phyloP scores from a whole-genome alignment of 2,888 invertebrate species.

The Xanthia togata region DNA sequence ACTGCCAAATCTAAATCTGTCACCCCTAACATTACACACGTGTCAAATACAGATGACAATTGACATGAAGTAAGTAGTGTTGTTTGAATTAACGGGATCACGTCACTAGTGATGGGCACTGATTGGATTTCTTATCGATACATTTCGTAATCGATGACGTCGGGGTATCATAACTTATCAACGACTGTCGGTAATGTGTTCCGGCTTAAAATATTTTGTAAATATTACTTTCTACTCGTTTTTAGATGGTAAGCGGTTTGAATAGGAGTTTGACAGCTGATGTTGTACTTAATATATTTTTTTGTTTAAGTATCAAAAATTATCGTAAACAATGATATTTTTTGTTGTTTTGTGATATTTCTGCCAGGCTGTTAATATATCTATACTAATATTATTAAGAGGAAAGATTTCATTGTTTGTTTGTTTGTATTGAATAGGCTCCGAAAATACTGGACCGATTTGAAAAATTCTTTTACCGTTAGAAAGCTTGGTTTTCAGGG shows the following conservation, averaged over 20 bases:
- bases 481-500: too few species aligned
- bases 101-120: slow-evolving; percentile 67
- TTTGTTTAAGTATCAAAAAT: neutral
- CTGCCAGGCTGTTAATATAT: too few species aligned
- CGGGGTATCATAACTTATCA: slow-evolving; percentile 46
- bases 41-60: slow-evolving; percentile 74
- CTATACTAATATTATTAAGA: too few species aligned
- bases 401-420: too few species aligned
- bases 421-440: too few species aligned
- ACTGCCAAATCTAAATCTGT: slow-evolving; percentile 28
- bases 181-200: slow-evolving; percentile 43
- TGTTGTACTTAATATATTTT: neutral
- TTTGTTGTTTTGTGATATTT: neutral
- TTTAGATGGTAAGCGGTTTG: slow-evolving; percentile 10
- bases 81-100: slow-evolving; percentile 77
- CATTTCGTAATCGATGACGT: slow-evolving; percentile 46
- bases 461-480: too few species aligned
- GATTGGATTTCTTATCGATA: slow-evolving; percentile 66
- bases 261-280: slow-evolving; percentile 14
- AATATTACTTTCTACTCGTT: slow-evolving; percentile 25
- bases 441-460: too few species aligned
- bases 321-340: too few species aligned
- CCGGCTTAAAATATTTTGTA: slow-evolving; percentile 53
- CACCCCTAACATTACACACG: slow-evolving; percentile 60
- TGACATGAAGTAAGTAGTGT: slow-evolving; percentile 72